phyloP scores from a whole-genome alignment of 2,888 invertebrate species.

The Hydrotaea diabolus region DNA sequence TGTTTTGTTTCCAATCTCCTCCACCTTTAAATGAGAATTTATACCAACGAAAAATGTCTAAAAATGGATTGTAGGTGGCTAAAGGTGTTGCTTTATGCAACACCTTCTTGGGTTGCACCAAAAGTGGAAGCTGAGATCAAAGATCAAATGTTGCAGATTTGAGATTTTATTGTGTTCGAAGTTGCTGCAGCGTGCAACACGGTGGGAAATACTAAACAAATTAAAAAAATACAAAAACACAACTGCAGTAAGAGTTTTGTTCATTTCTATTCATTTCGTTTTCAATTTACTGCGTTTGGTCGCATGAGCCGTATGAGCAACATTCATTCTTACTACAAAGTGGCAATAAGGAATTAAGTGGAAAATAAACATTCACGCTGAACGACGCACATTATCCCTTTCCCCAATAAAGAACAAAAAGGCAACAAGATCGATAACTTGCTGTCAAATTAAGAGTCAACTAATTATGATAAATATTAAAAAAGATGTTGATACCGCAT shows the following conservation, averaged over 20 bases:
- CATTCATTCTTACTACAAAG: not conserved
- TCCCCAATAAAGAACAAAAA: not conserved
- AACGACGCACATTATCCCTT: not conserved
- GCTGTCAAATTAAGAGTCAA: constrained; percentile 57
- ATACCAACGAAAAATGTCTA: not conserved
- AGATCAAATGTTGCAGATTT: constrained; percentile 18
- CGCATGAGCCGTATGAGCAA: constrained; percentile 1
- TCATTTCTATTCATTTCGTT: too few relatives aligned
- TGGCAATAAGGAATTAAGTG: not conserved
- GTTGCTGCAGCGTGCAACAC: not conserved
- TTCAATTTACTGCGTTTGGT: too few relatives aligned
- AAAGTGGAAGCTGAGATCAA: constrained; percentile 27
- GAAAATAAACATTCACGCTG: not conserved
- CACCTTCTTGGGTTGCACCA: constrained; percentile 1
- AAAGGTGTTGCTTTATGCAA: constrained; percentile 31
- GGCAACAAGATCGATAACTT: constrained; percentile 51
- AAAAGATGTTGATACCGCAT: constrained; percentile 44
- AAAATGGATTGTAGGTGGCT: constrained; percentile 32
- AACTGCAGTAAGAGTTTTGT: not conserved
- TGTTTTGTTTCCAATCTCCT: not conserved
- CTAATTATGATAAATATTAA: constrained; percentile 58
- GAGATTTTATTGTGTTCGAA: constrained; percentile 18
- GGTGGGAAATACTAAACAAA: constrained; percentile 12
- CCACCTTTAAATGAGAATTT: not conserved
- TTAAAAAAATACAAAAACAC: too few relatives aligned